Conservation (phyloP, 2,888 invertebrate genomes). For the Hydraecia micacea region DNA sequence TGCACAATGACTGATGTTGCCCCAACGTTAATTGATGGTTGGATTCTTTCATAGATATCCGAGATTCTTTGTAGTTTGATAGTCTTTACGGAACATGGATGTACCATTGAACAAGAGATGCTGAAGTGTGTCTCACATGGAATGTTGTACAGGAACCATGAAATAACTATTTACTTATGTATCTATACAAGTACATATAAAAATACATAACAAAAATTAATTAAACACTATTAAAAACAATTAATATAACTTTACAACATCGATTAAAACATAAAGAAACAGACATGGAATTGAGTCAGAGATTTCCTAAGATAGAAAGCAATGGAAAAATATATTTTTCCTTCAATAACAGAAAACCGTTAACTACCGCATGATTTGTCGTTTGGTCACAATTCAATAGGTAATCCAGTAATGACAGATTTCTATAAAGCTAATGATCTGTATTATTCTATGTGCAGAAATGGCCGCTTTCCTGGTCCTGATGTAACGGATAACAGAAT, state of each 20-base stretch:
- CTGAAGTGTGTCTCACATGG: neutral
- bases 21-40: slow-evolving; percentile 49
- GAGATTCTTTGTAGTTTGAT: slow-evolving; percentile 33
- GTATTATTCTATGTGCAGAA: slow-evolving; percentile 37
- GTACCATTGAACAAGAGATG: slow-evolving; percentile 18
- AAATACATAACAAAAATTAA: neutral
- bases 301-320: slow-evolving; percentile 19
- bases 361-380: slow-evolving; percentile 31
- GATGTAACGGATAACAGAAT: slow-evolving; percentile 40
- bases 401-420: slow-evolving; percentile 38
- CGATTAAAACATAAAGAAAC: neutral
- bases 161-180: neutral
- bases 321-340: slow-evolving; percentile 19
- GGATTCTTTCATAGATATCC: no score
- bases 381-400: slow-evolving; percentile 48
- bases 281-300: neutral
- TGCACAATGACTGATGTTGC: slow-evolving; percentile 52
- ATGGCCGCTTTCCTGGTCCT: slow-evolving; percentile 12
- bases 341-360: slow-evolving; percentile 18
- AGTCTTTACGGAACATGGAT: neutral
- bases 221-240: neutral
- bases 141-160: neutral
- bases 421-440: slow-evolving; percentile 51
- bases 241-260: neutral
- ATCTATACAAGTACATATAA: neutral